Conservation (phyloP, 1,140 invertebrate species). For the Hylyphantes graminicola region DNA sequence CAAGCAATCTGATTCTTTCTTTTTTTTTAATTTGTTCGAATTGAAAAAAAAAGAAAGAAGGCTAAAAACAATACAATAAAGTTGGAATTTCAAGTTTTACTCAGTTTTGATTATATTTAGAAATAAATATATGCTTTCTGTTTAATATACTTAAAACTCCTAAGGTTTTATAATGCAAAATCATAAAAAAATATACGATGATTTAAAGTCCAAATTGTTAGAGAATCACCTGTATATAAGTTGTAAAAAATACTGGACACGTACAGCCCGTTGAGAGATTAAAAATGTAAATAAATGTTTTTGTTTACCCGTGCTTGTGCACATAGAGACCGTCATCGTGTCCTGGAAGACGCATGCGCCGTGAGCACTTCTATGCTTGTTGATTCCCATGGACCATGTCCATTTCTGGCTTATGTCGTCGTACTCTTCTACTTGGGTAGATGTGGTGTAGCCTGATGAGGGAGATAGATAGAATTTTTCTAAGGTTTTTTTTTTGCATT, state of each 20-base stretch:
- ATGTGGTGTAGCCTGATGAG: constrained; percentile 73
- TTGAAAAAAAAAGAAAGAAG: too few relatives aligned
- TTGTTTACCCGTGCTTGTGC: constrained; percentile 63
- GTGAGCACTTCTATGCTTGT: constrained; percentile 82
- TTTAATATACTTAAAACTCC: neutral
- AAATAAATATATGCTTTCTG: too few relatives aligned
- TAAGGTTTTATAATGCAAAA: neutral
- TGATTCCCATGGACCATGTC: constrained; percentile 88
- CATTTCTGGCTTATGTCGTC: constrained; percentile 86
- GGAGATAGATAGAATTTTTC: neutral
- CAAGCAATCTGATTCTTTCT: too few relatives aligned
- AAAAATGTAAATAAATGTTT: neutral
- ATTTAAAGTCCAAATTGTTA: neutral
- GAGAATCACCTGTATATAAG: neutral
- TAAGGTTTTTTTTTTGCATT: too few relatives aligned
- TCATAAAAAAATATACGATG: neutral
- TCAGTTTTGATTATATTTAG: too few relatives aligned
- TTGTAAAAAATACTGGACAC: neutral
- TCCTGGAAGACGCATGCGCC: constrained; percentile 86
- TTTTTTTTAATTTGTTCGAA: too few relatives aligned
- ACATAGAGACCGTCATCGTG: constrained; percentile 76
- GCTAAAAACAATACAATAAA: too few relatives aligned
- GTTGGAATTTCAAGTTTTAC: too few relatives aligned
- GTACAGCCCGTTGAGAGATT: neutral
- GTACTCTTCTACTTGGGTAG: constrained; percentile 90